Evolutionary conservation across 2,113 vertebrate species (phyloP).

Genomic region (Caretta caretta): DNA sequence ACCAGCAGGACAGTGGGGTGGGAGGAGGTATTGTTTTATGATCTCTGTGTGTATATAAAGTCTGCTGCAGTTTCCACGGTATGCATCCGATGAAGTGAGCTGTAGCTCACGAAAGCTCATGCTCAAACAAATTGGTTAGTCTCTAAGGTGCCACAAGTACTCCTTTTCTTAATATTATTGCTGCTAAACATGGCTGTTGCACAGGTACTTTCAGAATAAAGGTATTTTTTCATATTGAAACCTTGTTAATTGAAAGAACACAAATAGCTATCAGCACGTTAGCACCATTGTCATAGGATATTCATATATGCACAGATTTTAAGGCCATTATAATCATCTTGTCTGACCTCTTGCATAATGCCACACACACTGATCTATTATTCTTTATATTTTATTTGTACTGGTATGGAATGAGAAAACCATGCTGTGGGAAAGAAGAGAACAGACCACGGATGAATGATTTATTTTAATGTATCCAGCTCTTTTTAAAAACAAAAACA

Average conservation of each 20-base stretch:
- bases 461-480: rapidly evolving
- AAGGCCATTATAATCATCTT: background rate
- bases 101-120: no score
- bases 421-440: background rate
- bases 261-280: background rate
- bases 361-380: rapidly evolving
- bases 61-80: no score
- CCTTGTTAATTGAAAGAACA: background rate
- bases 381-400: background rate
- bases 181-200: background rate
- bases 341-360: background rate
- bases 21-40: no score
- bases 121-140: no score
- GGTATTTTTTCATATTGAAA: background rate
- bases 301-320: background rate
- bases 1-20: no score
- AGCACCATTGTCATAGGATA: rapidly evolving
- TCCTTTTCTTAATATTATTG: background rate
- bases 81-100: no score
- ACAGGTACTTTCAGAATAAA: background rate
- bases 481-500: background rate
- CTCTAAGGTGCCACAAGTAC: no score
- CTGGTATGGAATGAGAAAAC: background rate
- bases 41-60: no score
- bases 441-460: background rate